A percentile compares a stretch with the other conserved stretches of the same genome.
phyloP scores from a whole-genome alignment of 1,140 invertebrate genomes.

The Zaprionus davidi region DNA sequence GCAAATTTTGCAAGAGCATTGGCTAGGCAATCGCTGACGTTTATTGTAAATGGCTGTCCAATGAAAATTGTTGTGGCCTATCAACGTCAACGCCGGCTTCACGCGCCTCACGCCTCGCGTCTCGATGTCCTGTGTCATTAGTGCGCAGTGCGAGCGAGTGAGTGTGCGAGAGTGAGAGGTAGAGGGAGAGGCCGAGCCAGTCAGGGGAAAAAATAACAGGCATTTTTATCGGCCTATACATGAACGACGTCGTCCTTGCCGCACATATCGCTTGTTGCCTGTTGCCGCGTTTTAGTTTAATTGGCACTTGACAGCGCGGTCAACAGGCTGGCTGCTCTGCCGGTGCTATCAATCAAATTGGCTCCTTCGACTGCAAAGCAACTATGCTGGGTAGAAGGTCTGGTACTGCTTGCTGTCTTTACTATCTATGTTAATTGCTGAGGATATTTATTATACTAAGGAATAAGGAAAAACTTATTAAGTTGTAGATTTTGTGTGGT shows the following conservation, averaged over 20 bases:
- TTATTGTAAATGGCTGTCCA: conserved; percentile 82
- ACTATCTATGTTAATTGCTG: not conserved
- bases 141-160: conserved; percentile 32
- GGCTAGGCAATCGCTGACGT: conserved; percentile 66
- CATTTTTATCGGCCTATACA: conserved; percentile 67
- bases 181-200: conserved; percentile 3
- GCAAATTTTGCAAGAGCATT: conserved; percentile 4
- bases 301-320: conserved; percentile 75
- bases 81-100: conserved; percentile 73
- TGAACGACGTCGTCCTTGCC: conserved; percentile 33
- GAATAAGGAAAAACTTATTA: no score
- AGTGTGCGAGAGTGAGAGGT: not conserved
- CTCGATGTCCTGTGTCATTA: conserved; percentile 73
- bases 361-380: conserved; percentile 29
- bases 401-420: not conserved
- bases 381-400: not conserved
- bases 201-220: conserved; percentile 67
- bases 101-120: not conserved
- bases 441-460: not conserved
- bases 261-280: conserved; percentile 44
- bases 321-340: conserved; percentile 50
- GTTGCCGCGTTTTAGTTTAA: conserved; percentile 79
- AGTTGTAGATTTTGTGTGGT: no score
- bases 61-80: conserved; percentile 82
- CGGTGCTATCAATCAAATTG: conserved; percentile 74